Base-by-base conservation (phyloP, 2,888 invertebrate genomes). In the Cosmorhoe ocellata region DNA sequence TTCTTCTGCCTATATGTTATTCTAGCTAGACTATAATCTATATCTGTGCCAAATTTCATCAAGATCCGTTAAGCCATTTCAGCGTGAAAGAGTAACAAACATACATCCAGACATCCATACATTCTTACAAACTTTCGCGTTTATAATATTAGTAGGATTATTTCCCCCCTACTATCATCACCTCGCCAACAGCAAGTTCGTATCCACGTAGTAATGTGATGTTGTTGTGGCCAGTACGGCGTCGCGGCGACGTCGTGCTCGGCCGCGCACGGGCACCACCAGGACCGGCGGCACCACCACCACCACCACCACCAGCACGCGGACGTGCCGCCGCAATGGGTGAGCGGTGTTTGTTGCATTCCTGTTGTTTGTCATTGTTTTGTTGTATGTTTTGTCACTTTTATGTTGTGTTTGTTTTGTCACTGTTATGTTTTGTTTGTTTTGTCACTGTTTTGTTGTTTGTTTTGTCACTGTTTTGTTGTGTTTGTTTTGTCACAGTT, bases 161-260 rank as follows among this genome's bases (percentile, higher is more conserved):
- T 18, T 18, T 2, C 4, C 4, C 18, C 18, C 18, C 18, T 18
- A 18, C 18, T n/a, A n/a, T 3, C 18, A 18, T 2, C 18, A 18
- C 18, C 4, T 3, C 18, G 18, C 18, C 18, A 18, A 18, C 18
- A 18, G 4, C 3, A 18, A 18, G 18, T 18, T 18, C 18, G 3
- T 18, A 2, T n/a, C n/a, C n/a, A n/a, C n/a, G n/a, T 18, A 18
- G 18, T 18, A 18, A 28, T 36, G 36, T 41, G 26, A 5, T 45
- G 33, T 37, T 50, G 48, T 58, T 56, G 64, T 67, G 71, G 69
- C 66, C 77, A 89, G 89, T 90, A 90, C 78, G 90, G 90, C 70
- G 89, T 89, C 79, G 89, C 90, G 81, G 89, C 89, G 76, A 89
- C 89, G 61, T 89, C 88, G 71, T 89, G 90, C 73, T 84, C 88